Evolutionary conservation across 2,113 vertebrate genomes (phyloP).

Genomic region (Bos javanicus): DNA sequence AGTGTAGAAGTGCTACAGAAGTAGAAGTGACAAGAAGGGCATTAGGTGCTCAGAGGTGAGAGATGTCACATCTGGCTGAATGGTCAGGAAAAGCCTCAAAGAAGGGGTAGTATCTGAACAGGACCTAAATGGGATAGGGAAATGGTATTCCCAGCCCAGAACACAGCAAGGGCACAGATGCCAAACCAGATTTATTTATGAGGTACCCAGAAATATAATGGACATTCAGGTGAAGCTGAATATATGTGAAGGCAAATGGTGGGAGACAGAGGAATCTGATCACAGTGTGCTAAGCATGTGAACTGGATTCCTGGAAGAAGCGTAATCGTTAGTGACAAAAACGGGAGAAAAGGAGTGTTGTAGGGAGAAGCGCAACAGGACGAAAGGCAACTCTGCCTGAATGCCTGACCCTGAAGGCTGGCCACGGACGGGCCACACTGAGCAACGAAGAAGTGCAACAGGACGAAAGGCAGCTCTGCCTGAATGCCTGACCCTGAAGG

Average conservation of each 20-base stretch:
- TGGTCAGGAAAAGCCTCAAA: background rate
- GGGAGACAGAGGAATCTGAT: background rate
- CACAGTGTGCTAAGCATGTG: background rate
- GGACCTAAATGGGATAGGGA: background rate
- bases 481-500: too few relatives aligned
- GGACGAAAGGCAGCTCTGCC: too few relatives aligned
- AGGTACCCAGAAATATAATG: background rate
- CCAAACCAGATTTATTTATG: background rate
- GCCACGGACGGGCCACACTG: background rate
- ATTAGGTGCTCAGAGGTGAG: background rate
- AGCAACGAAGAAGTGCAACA: background rate
- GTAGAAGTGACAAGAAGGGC: background rate
- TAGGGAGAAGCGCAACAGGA: background rate
- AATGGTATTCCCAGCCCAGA: background rate
- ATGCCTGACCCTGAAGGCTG: background rate
- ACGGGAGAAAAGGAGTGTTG: background rate
- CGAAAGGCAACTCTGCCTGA: background rate
- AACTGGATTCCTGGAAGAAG: background rate
- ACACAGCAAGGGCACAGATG: background rate
- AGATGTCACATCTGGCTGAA: background rate
- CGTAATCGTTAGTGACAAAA: background rate
- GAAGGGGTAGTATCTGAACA: background rate
- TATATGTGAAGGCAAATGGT: background rate
- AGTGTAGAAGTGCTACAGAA: background rate
- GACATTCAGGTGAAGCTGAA: background rate